These are phyloP conservation scores for Rhyzopertha dominica DNA, from an alignment of 1,140 invertebrate genomes.

Conservation along the genomic window DNA sequence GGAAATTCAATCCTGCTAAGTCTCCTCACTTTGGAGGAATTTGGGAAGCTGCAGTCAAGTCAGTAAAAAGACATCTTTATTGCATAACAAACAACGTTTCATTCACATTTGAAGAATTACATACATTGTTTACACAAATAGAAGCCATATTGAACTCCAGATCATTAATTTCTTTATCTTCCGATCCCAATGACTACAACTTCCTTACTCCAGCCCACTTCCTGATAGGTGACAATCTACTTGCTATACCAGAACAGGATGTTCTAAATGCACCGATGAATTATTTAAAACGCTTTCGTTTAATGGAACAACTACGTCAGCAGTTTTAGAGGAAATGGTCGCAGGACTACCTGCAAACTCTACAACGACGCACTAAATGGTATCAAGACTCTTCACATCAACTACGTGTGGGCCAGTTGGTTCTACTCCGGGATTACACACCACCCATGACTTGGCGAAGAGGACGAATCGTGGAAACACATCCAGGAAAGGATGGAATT, in stretches of 20 bases:
- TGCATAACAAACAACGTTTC: slow-evolving; percentile 15
- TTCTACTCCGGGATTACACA: slow-evolving; percentile 24
- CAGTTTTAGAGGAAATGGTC: slow-evolving; percentile 29
- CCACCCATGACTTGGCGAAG: slow-evolving; percentile 25
- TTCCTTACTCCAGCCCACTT: slow-evolving; percentile 17
- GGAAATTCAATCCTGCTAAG: slow-evolving; percentile 1
- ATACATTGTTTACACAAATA: slow-evolving; percentile 24
- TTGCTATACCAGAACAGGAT: slow-evolving; percentile 13
- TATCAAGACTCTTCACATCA: slow-evolving; percentile 5
- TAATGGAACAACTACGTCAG: slow-evolving; percentile 23
- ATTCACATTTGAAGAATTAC: slow-evolving; percentile 29
- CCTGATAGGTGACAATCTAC: slow-evolving; percentile 10
- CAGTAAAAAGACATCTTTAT: slow-evolving; percentile 28
- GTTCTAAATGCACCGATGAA: background rate
- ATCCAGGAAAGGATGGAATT: slow-evolving; percentile 25
- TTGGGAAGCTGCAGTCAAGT: too few relatives aligned
- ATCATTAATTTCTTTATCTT: slow-evolving; percentile 7
- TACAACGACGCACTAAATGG: slow-evolving; percentile 30
- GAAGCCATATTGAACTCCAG: slow-evolving; percentile 27
- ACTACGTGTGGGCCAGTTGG: slow-evolving; percentile 21
- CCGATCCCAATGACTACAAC: slow-evolving; percentile 3
- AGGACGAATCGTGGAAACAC: slow-evolving; percentile 16
- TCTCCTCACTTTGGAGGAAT: slow-evolving; percentile 16
- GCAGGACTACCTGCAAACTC: slow-evolving; percentile 23
- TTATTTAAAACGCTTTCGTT: slow-evolving; percentile 21